These are phyloP conservation scores for Drosophila sordidapex DNA, from an alignment of 2,888 invertebrate genomes.

Conservation along the genomic window DNA sequence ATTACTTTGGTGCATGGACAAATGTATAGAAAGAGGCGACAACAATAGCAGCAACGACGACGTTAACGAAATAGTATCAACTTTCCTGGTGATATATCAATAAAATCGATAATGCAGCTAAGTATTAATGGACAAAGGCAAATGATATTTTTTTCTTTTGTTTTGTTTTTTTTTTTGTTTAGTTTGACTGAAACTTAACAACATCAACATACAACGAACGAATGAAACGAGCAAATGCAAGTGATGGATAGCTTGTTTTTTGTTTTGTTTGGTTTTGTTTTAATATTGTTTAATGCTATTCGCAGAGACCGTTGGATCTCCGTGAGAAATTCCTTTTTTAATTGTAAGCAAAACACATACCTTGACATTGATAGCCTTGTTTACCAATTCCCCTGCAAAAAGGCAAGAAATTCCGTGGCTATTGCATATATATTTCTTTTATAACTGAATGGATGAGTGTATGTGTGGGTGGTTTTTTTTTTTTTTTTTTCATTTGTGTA, in stretches of 20 bases:
- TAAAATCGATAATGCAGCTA: conserved; percentile 43
- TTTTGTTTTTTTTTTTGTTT: not conserved
- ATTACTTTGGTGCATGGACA: conserved; percentile 38
- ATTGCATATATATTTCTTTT: conserved; percentile 77
- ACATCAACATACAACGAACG: conserved; percentile 67
- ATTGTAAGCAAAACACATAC: conserved; percentile 86
- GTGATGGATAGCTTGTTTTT: conserved; percentile 60
- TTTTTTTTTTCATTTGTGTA: conserved; percentile 20
- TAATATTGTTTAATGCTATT: conserved; percentile 42
- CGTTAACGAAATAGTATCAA: conserved; percentile 11
- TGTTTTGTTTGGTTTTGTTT: conserved; percentile 15
- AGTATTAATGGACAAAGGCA: conserved; percentile 33
- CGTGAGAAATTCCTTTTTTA: conserved; percentile 58
- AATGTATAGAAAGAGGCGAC: conserved; percentile 45
- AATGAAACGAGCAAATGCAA: conserved; percentile 73
- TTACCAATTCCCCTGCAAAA: conserved; percentile 97
- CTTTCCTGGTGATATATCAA: conserved; percentile 28
- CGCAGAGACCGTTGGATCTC: conserved; percentile 37
- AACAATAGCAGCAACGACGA: conserved; percentile 33
- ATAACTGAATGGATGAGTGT: conserved; percentile 68
- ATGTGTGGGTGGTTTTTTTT: conserved; percentile 32
- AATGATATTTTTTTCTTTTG: conserved; percentile 27
- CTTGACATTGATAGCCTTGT: conserved; percentile 99
- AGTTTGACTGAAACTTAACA: conserved; percentile 46
- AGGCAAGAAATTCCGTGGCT: conserved; percentile 86